A percentile compares a stretch with the other conserved stretches of the same genome.
phyloP scores from a whole-genome alignment of 2,888 invertebrate species.

The Pheosia gnoma region DNA sequence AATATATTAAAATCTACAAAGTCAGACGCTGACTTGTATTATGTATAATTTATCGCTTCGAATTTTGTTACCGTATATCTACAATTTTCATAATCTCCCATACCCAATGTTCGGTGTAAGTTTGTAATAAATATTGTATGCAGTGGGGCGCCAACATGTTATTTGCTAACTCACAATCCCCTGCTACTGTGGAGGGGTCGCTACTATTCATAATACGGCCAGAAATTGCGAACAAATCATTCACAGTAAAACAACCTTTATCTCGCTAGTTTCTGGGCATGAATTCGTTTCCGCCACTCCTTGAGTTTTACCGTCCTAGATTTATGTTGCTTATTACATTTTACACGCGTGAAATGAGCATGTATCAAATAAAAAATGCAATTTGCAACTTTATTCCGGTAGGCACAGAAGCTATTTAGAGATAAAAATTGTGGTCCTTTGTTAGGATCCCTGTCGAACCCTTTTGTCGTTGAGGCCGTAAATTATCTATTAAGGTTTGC shows the following conservation, averaged over 20 bases:
- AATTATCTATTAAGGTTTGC: constrained; percentile 77
- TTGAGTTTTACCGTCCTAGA: constrained; percentile 56
- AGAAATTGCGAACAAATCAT: constrained; percentile 55
- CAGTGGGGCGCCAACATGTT: constrained; percentile 69
- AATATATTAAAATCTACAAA: constrained; percentile 41
- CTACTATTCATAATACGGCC: constrained; percentile 73
- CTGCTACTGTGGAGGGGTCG: constrained; percentile 60
- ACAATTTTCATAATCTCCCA: constrained; percentile 68
- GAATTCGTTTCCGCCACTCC: constrained; percentile 27
- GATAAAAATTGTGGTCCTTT: constrained; percentile 31
- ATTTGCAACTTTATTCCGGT: constrained; percentile 68
- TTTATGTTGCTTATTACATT: constrained; percentile 80
- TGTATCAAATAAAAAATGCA: constrained; percentile 59
- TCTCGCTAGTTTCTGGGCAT: constrained; percentile 24
- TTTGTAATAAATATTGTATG: constrained; percentile 77
- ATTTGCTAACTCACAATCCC: constrained; percentile 73
- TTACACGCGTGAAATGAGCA: constrained; percentile 78
- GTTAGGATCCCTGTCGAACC: constrained; percentile 47
- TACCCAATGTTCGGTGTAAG: constrained; percentile 55
- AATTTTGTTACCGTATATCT: constrained; percentile 44
- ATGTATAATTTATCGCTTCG: constrained; percentile 49
- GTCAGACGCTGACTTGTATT: constrained; percentile 29
- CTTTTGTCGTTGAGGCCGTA: constrained; percentile 70
- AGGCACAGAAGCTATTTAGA: constrained; percentile 58
- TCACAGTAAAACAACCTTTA: constrained; percentile 50